phyloP scores from a whole-genome alignment of 2,888 invertebrate species.

The Catocala nupta region DNA sequence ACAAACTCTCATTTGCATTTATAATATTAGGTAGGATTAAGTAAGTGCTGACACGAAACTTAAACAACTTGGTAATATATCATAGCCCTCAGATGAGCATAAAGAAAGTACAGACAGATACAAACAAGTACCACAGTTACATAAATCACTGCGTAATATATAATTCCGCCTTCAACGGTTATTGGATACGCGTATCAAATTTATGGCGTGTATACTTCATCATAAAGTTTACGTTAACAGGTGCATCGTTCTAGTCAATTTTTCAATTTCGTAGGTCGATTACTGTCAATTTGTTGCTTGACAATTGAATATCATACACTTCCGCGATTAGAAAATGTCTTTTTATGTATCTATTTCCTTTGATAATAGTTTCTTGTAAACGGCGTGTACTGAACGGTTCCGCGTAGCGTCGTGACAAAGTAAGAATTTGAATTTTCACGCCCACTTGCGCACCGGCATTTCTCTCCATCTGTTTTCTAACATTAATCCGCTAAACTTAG shows the following conservation, averaged over 20 bases:
- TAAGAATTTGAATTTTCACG: conserved; percentile 71
- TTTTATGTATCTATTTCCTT: conserved; percentile 23
- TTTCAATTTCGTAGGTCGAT: conserved; percentile 22
- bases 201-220: conserved; percentile 13
- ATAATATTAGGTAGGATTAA: no score
- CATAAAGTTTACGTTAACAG: conserved; percentile 20
- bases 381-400: conserved; percentile 26
- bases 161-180: conserved; percentile 30
- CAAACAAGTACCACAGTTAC: conserved; percentile 17
- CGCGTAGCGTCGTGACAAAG: conserved; percentile 58
- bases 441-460: conserved; percentile 66
- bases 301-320: conserved; percentile 18
- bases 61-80: background rate
- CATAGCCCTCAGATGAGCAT: background rate
- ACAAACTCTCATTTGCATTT: no score
- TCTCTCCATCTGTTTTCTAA: conserved; percentile 71
- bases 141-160: conserved; percentile 31
- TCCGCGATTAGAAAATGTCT: conserved; percentile 23
- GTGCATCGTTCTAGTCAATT: conserved; percentile 18
- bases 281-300: conserved; percentile 14
- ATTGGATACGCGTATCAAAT: conserved; percentile 19
- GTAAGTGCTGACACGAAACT: no score
- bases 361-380: conserved; percentile 10
- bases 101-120: background rate
- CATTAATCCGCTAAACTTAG: conserved; percentile 64